These are phyloP conservation scores for Lycaena phlaeas DNA, from an alignment of 2,888 invertebrate species.

Conservation along the genomic window DNA sequence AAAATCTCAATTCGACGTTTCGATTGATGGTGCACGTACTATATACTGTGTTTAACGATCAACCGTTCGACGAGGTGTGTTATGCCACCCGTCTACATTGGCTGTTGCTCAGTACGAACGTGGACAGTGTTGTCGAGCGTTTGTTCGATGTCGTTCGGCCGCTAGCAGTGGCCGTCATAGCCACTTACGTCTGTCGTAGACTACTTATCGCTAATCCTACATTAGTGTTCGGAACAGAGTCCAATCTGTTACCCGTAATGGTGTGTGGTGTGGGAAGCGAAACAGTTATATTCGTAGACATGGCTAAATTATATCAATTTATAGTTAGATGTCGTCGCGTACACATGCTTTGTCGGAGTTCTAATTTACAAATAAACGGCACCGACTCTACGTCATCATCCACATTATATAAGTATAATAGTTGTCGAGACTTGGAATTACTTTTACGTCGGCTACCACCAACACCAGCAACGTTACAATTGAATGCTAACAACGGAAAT, in stretches of 20 bases:
- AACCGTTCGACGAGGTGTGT: slow-evolving; percentile 8
- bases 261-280: slow-evolving; percentile 4
- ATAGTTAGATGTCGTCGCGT: slow-evolving; percentile 8
- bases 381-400: not conserved
- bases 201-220: slow-evolving; percentile 3
- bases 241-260: slow-evolving; percentile 5
- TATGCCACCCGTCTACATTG: slow-evolving; percentile 6
- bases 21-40: slow-evolving; percentile 7
- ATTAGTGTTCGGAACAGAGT: slow-evolving; percentile 6
- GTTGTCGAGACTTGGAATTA: slow-evolving; percentile 3
- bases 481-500: no score
- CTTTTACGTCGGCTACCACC: slow-evolving; percentile 2
- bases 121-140: slow-evolving; percentile 2
- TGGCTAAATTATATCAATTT: slow-evolving; percentile 7
- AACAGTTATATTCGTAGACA: slow-evolving; percentile 3
- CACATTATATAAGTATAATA: not conserved
- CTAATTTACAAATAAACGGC: slow-evolving; percentile 5
- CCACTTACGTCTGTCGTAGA: slow-evolving; percentile 5
- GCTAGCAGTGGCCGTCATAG: slow-evolving; percentile 1
- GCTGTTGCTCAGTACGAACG: slow-evolving; percentile 1
- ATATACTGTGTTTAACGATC: slow-evolving; percentile 4
- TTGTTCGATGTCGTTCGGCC: slow-evolving; percentile 2
- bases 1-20: not conserved
- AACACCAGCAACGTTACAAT: no score
- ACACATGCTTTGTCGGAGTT: slow-evolving; percentile 6